Percentiles rank a stretch among this genome's conserved stretches.
Conservation (phyloP, 2,888 invertebrate genomes). For the Elysia crispata region DNA sequence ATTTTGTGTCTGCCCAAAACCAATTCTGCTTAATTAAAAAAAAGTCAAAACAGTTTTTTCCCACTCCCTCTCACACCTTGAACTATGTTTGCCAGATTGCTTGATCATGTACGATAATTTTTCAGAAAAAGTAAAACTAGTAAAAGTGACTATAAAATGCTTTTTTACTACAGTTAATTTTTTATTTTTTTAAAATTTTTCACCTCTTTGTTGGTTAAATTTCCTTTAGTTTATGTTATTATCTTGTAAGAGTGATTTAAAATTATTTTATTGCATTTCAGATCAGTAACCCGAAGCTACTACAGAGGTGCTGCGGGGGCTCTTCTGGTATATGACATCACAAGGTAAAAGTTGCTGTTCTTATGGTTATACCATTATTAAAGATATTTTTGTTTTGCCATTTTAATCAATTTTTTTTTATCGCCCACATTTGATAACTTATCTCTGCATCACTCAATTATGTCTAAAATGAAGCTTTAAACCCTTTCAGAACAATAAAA, state of each 20-base stretch:
- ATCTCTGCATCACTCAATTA: not conserved
- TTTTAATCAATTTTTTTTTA: not conserved
- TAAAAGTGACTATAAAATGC: too few relatives aligned
- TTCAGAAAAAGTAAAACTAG: too few relatives aligned
- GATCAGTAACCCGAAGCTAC: conserved; percentile 86
- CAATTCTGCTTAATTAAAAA: not conserved
- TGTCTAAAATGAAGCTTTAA: too few relatives aligned
- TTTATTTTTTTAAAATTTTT: too few relatives aligned
- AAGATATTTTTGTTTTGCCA: not conserved
- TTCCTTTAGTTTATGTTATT: too few relatives aligned
- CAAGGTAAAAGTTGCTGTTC: conserved; percentile 53
- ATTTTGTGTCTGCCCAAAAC: not conserved
- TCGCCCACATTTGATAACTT: not conserved
- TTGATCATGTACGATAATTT: too few relatives aligned
- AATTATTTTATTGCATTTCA: conserved; percentile 66
- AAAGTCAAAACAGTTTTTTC: not conserved
- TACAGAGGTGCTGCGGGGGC: conserved; percentile 83
- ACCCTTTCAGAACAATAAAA: too few relatives aligned
- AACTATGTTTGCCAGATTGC: too few relatives aligned
- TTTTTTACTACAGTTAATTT: too few relatives aligned
- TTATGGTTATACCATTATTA: not conserved
- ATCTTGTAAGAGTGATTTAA: too few relatives aligned
- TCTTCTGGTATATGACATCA: conserved; percentile 78
- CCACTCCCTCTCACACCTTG: not conserved
- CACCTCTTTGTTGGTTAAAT: too few relatives aligned